Evolutionary conservation across 1,140 invertebrate species (phyloP), one percentile per base, ranked within the genome.

Genomic region (Rhagoletis zephyria): DNA sequence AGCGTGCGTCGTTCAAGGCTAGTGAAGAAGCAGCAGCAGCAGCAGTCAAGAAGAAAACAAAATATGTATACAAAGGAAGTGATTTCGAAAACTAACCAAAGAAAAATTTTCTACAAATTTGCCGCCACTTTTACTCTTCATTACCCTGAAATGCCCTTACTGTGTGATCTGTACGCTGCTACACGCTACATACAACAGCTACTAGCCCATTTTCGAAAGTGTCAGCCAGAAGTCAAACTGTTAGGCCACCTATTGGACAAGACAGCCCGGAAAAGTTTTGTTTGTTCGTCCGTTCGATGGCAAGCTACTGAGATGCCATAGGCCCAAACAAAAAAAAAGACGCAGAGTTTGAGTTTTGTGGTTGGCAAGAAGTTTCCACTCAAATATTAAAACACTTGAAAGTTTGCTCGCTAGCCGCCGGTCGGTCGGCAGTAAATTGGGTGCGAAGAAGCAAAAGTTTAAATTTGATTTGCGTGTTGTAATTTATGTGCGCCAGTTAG

Each of bases 61-160:
- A 81, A 81, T 63, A 6, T 63, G 16, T 63, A 6, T 56, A 48
- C 16, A 14, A 70, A 3, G 74, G 48, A 51, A 81, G 74, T 81
- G 74, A 56, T 81, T 81, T 81, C 74, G 6, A 59, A 81, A 81
- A 81, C 74, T 81, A 81, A 59, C n/a, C 45, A 81, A 81, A 81
- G 10, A 81, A 81, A 81, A 81, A 81, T 81, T 81, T 81, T 42
- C 42, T 45, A 81, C 74, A 81, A 81, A 81, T 81, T 81, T 81
- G 74, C 51, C 9, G 74, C 51, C 45, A 56, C 74, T 74, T 74
- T 1, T 9, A 56, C 74, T 81, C 1, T 63, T 63, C 61, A 12
- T 6, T n/a, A n/a, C n/a, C n/a, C n/a, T n/a, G n/a, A n/a, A n/a
- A n/a, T 63, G 9, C 16, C 61, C 10, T 63, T 63, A 14, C 10